Conservation (phyloP, 2,113 vertebrate species). For the Chascanopsetta lugubris region DNA sequence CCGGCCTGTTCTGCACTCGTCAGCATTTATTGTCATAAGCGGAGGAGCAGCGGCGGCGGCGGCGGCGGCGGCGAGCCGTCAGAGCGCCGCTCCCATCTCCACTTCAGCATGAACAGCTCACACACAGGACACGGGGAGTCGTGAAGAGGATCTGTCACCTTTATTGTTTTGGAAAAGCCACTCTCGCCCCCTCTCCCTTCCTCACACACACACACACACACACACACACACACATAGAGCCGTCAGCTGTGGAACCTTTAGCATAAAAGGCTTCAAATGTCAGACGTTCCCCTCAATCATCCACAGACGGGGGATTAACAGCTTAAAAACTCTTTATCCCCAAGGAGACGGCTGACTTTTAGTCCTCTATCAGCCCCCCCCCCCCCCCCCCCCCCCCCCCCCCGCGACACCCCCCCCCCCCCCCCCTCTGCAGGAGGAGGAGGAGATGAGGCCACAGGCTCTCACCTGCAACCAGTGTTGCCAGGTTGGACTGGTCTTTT, state of each 20-base stretch:
- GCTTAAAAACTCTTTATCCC: constrained; percentile 59
- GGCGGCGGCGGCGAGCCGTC: constrained; percentile 57
- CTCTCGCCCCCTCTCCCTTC: background rate
- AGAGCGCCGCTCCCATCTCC: constrained; percentile 7
- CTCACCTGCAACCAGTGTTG: no score
- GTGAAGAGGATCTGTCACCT: constrained; percentile 32
- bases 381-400: background rate
- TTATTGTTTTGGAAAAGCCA: constrained; percentile 17
- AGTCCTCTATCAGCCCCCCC: constrained; percentile 21
- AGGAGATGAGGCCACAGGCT: constrained; percentile 25
- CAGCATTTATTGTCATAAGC: constrained; percentile 71
- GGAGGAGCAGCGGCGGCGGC: no score
- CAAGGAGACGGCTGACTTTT: constrained; percentile 61
- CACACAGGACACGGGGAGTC: background rate
- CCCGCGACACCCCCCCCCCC: constrained; percentile 7
- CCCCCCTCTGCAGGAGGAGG: constrained; percentile 24
- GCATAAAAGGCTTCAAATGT: constrained; percentile 63
- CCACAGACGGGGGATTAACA: constrained; percentile 51
- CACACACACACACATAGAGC: constrained; percentile 5
- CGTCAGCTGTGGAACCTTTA: constrained; percentile 31
- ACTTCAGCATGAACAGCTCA: constrained; percentile 14
- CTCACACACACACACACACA: no score
- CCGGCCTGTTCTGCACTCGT: constrained; percentile 52
- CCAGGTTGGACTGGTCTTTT: no score
- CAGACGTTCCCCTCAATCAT: constrained; percentile 65